Base-by-base conservation (phyloP, 2,797 vertebrate genomes). In the Trachurus trachurus region DNA sequence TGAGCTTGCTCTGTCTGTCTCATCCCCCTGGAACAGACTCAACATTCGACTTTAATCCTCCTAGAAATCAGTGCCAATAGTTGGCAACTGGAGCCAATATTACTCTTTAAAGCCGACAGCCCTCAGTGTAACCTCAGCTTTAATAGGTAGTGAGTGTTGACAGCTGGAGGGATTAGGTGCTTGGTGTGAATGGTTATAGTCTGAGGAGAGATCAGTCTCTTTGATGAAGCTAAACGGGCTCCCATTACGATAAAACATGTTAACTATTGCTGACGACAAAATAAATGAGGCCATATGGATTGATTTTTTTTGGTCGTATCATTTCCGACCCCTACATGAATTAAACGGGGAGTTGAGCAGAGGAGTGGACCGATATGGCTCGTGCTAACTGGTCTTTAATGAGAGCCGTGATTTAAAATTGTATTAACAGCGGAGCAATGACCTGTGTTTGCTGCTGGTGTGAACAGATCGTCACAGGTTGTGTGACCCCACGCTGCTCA, bases 91-190 rank as follows among this genome's bases (percentile, higher is more conserved):
- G 71, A 82, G 82, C 84, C 84, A 75, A 16, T 26, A 61, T 58
- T 44, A 44, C 66, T 78, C 11, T 68, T 66, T 74, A 70, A 52
- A 80, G 80, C 78, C 80, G 3, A 6, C 22, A n/a, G 70, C 49
- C 70, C 7, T 34, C 76, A 6, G 70, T 6, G 1, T 39, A 40
- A 60, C 68, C 47, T 26, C 6, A 2, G 49, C 42, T 78, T 77
- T 64, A 79, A 83, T 62, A 76, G 74, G 29, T 4, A 21, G 50
- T 39, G 76, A 73, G 71, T 57, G 86, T 54, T 71, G 82, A 81
- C 88, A 88, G 82, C 78, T 83, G 78, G 70, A 77, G 49, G 72
- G 78, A 70, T 76, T 39, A 45, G 78, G 69, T 64, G 26, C 78
- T 66, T 0, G 39, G 66, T 71, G 54, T 59, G 74, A 65, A 56